phyloP scores from a whole-genome alignment of 2,797 vertebrate genomes.

The Takifugu ocellatus region DNA sequence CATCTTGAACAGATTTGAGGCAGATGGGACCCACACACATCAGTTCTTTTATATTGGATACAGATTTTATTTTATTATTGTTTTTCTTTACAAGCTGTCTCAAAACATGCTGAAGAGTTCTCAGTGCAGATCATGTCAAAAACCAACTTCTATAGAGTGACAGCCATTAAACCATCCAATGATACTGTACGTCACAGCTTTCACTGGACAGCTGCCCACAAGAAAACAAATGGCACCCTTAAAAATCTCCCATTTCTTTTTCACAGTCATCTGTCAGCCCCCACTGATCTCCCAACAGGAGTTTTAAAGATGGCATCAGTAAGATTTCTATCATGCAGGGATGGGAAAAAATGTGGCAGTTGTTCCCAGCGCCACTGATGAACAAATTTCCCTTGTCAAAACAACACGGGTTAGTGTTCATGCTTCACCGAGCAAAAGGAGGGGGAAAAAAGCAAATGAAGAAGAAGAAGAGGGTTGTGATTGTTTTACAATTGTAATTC shows the following conservation, averaged over 20 bases:
- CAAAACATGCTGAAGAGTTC: background rate
- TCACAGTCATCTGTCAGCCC: conserved; percentile 19
- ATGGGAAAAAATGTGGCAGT: conserved; percentile 12
- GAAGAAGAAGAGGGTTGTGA: conserved; percentile 12
- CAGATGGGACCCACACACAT: no score
- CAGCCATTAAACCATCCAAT: conserved; percentile 20
- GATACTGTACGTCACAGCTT: conserved; percentile 40
- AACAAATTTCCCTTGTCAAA: conserved; percentile 61
- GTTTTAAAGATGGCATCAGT: background rate
- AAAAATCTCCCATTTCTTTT: conserved; percentile 22
- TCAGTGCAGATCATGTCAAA: conserved; percentile 15
- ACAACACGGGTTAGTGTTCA: conserved; percentile 69
- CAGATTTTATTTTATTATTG: no score
- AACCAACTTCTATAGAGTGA: conserved; percentile 16
- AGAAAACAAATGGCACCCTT: conserved; percentile 49
- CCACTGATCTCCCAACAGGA: conserved; percentile 12
- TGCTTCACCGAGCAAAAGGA: conserved; percentile 60
- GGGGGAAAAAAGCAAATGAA: conserved; percentile 10
- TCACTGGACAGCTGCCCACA: conserved; percentile 7
- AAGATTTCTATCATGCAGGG: conserved; percentile 53
- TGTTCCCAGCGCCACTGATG: conserved; percentile 40
- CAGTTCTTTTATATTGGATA: no score
- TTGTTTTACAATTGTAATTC: conserved; percentile 27
- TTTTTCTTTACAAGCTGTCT: no score
- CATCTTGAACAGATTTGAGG: no score